Evolutionary conservation across 2,888 invertebrate genomes (phyloP).

Genomic region (Scrobipalpa atriplicella): DNA sequence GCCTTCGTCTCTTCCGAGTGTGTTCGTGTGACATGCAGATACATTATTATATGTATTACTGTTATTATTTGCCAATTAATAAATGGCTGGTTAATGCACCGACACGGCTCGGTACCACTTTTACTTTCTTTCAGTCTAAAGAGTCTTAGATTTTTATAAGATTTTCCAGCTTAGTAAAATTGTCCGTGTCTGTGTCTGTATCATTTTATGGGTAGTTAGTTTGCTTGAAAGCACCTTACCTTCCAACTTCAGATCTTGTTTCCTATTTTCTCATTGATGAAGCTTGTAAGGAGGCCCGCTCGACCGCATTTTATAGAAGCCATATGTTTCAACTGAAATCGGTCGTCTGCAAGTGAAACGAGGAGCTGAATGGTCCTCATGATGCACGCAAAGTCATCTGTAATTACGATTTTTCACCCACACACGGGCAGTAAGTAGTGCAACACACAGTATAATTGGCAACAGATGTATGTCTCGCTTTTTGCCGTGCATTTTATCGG

Average conservation of each 20-base stretch:
- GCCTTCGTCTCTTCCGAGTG: slow-evolving; percentile 7
- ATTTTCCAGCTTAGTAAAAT: not conserved
- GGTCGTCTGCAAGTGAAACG: slow-evolving; percentile 65
- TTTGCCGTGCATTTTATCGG: slow-evolving; percentile 80
- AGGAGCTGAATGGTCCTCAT: slow-evolving; percentile 57
- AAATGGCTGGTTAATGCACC: slow-evolving; percentile 36
- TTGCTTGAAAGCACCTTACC: not conserved
- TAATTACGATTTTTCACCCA: slow-evolving; percentile 63
- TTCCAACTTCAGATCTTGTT: not conserved
- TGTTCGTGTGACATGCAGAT: slow-evolving; percentile 28
- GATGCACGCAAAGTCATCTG: slow-evolving; percentile 61
- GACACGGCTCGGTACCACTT: slow-evolving; percentile 57
- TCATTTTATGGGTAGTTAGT: not conserved
- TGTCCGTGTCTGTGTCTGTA: not conserved
- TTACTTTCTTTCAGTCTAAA: slow-evolving; percentile 65
- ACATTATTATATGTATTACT: slow-evolving; percentile 24
- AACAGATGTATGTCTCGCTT: slow-evolving; percentile 73
- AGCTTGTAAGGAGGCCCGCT: slow-evolving; percentile 4
- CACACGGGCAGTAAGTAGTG: slow-evolving; percentile 49
- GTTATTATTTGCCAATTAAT: slow-evolving; percentile 28
- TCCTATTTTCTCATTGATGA: not conserved
- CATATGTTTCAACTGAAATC: slow-evolving; percentile 48
- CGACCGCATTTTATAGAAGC: slow-evolving; percentile 12
- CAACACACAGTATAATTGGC: slow-evolving; percentile 55
- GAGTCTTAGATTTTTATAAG: slow-evolving; percentile 25